Percentiles rank a stretch among this genome's conserved stretches.
Evolutionary conservation across 2,797 vertebrate species (phyloP).

Genomic region (Protosalanx chinensis): DNA sequence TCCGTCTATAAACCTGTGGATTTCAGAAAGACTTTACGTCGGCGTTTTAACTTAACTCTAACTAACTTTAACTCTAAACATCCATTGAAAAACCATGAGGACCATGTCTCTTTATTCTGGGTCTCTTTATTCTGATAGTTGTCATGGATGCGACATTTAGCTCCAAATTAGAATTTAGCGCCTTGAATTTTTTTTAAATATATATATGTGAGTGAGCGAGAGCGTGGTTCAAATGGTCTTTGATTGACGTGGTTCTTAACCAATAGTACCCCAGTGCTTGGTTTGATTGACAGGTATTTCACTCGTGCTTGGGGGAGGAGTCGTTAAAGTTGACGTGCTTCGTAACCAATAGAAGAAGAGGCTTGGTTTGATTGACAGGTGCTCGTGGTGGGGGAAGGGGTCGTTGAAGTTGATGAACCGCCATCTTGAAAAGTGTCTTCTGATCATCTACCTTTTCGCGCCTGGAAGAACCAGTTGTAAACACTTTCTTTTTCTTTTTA

Average conservation of each 20-base stretch:
- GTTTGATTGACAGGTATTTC: constrained; percentile 61
- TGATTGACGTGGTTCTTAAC: constrained; percentile 40
- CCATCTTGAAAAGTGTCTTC: constrained; percentile 80
- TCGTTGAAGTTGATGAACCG: constrained; percentile 74
- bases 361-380: constrained; percentile 57
- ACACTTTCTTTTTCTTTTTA: constrained; percentile 51
- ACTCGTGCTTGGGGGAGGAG: constrained; percentile 73
- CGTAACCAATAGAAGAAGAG: constrained; percentile 56
- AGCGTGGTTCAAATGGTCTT: neutral
- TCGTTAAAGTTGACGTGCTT: constrained; percentile 68
- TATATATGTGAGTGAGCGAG: neutral
- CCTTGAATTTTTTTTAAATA: no score
- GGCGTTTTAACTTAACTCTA: no score
- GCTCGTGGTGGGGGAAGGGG: constrained; percentile 73
- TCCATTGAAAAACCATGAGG: no score
- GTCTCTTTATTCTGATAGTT: no score
- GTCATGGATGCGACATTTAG: no score
- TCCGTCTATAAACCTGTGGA: no score
- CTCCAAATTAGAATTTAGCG: no score
- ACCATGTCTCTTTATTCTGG: no score
- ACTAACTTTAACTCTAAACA: no score
- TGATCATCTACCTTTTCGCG: constrained; percentile 72
- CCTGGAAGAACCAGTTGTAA: constrained; percentile 73
- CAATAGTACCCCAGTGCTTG: constrained; percentile 48
- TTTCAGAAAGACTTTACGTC: no score